phyloP scores from a whole-genome alignment of 2,797 vertebrate genomes.

The Cossypha dichroa region DNA sequence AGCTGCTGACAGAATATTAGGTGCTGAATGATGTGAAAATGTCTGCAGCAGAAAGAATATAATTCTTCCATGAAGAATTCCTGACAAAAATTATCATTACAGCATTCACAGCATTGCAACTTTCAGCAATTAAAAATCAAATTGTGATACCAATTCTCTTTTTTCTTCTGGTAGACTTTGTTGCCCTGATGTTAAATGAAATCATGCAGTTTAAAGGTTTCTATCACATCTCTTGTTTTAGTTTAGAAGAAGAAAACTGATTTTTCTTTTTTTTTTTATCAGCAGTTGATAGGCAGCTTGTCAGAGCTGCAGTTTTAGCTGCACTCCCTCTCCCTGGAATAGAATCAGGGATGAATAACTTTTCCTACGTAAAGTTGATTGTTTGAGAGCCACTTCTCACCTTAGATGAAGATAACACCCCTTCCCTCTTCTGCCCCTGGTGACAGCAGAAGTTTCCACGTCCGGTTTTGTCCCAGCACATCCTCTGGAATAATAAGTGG shows the following conservation, averaged over 20 bases:
- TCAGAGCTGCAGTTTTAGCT: neutral
- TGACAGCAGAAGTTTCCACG: conserved; percentile 18
- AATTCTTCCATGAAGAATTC: neutral
- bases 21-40: neutral
- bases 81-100: neutral
- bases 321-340: neutral
- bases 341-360: conserved; percentile 35
- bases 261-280: neutral
- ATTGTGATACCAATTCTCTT: neutral
- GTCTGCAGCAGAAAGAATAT: neutral
- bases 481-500: conserved; percentile 68
- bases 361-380: conserved; percentile 42
- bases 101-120: neutral
- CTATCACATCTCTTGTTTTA: neutral
- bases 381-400: conserved; percentile 47
- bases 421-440: neutral
- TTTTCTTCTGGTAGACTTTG: neutral
- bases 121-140: neutral
- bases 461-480: conserved; percentile 10
- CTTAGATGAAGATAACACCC: conserved; percentile 4
- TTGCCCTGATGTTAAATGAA: neutral
- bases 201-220: neutral
- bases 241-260: neutral
- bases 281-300: neutral
- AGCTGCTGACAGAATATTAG: neutral